Base-by-base conservation (phyloP, 2,888 invertebrate species). In the Lepidonotus clava region DNA sequence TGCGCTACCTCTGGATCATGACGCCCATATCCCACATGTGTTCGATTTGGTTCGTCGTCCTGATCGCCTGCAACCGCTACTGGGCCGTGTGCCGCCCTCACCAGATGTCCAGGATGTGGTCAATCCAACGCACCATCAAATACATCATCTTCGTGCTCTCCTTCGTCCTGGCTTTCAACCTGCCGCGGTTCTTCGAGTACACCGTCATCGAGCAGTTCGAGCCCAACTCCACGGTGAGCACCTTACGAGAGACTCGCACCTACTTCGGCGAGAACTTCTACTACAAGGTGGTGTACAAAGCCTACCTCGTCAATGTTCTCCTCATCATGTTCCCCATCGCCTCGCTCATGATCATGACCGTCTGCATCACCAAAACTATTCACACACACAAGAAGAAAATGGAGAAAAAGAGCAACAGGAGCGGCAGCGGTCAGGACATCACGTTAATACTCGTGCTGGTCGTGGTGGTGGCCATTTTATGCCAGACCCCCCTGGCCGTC, bases 31-130 rank as follows among this genome's bases (percentile, higher is more conserved):
- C 87, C 21, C 90, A 90, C 86, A 90, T 90, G 90, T 89, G 88
- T 86, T 88, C 88, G 83, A 89, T 90, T 53, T 90, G 90, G 90
- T 86, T 90, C 34, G 90, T 89, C 18, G 89, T 90, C 0, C 88
- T 90, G 1, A 88, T 90, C 14, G 89, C 90, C 56, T 83, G 86
- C 51, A 90, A 90, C 85, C 87, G 90, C 1, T 90, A 89, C 86
- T 90, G 88, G 88, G 90, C 90, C 24, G 90, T 90, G n/a, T 90
- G 90, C 71, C 87, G 86, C 11, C 89, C 90, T 0, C 89, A 89
- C 76, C 61, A 80, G 76, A 86, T 88, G 71, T 83, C 41, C 5
- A 76, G 61, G 1, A 88, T 88, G 32, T 90, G 90, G 90, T 85
- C 87, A 40, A 86, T 87, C 36, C 61, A 51, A 36, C 41, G 89